phyloP scores from a whole-genome alignment of 2,888 invertebrate species.

The Eupithecia dodoneata region DNA sequence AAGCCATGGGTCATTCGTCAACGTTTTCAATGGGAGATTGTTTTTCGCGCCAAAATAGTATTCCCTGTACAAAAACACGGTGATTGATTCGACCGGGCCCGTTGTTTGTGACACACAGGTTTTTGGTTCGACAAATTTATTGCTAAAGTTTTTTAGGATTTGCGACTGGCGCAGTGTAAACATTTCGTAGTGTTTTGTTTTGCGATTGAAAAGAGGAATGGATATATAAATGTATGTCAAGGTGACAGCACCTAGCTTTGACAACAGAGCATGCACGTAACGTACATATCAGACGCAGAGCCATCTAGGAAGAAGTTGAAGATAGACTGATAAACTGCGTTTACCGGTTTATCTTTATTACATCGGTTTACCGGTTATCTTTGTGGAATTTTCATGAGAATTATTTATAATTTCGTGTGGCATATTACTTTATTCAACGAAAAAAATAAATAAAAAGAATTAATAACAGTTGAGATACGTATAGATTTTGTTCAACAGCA shows the following conservation, averaged over 20 bases:
- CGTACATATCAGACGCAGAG: no score
- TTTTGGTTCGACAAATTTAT: constrained; percentile 28
- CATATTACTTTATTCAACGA: neutral
- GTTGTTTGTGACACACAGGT: constrained; percentile 43
- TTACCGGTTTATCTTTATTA: no score
- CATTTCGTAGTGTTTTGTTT: neutral
- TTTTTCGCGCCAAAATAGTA: constrained; percentile 53
- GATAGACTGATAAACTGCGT: no score
- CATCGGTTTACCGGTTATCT: neutral
- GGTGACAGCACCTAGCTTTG: neutral
- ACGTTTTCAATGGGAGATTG: constrained; percentile 54
- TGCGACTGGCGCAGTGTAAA: neutral
- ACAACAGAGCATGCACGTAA: neutral
- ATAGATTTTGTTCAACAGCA: no score
- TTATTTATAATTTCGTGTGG: neutral
- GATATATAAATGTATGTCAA: neutral
- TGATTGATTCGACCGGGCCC: constrained; percentile 58
- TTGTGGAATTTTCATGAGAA: neutral
- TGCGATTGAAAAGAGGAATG: neutral
- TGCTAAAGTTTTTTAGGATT: neutral
- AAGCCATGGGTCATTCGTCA: constrained; percentile 45
- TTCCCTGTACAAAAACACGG: constrained; percentile 51
- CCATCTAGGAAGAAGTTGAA: no score
- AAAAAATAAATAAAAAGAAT: neutral
- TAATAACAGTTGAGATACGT: no score